These are phyloP conservation scores for Phengaris arion DNA, from an alignment of 2,888 invertebrate species.

Conservation along the genomic window DNA sequence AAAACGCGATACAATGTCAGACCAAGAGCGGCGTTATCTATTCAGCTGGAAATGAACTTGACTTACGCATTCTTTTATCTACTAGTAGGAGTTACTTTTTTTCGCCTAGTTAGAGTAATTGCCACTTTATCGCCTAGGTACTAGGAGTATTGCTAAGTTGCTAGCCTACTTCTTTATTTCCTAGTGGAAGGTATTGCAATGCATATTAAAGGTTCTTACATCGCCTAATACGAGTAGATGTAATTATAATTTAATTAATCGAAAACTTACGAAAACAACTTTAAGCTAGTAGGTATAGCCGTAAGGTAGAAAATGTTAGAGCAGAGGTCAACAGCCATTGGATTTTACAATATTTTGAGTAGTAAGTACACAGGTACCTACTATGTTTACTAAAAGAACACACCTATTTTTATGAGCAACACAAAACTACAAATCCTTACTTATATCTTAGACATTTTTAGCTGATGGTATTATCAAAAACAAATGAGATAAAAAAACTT, in stretches of 20 bases:
- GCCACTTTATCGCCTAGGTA: background rate
- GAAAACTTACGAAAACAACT: too few species aligned
- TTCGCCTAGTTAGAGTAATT: background rate
- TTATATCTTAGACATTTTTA: too few species aligned
- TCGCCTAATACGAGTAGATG: too few species aligned
- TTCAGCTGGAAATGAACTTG: slow-evolving; percentile 24
- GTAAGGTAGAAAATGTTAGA: background rate
- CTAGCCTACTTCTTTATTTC: background rate
- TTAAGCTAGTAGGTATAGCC: too few species aligned
- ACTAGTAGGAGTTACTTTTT: background rate
- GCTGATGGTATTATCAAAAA: background rate
- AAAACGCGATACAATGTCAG: slow-evolving; percentile 1
- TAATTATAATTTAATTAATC: too few species aligned
- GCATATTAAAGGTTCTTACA: background rate
- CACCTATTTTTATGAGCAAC: too few species aligned
- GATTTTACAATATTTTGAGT: background rate
- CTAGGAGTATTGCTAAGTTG: background rate
- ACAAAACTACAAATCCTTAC: too few species aligned
- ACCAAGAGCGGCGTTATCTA: background rate
- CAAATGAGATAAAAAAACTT: slow-evolving; percentile 45
- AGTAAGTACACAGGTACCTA: background rate
- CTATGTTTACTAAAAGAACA: background rate
- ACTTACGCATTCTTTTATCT: slow-evolving; percentile 17
- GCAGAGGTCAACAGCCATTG: too few species aligned
- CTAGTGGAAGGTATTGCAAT: background rate